phyloP scores from a whole-genome alignment of 2,888 invertebrate species.

The Oeneis ivallda region DNA sequence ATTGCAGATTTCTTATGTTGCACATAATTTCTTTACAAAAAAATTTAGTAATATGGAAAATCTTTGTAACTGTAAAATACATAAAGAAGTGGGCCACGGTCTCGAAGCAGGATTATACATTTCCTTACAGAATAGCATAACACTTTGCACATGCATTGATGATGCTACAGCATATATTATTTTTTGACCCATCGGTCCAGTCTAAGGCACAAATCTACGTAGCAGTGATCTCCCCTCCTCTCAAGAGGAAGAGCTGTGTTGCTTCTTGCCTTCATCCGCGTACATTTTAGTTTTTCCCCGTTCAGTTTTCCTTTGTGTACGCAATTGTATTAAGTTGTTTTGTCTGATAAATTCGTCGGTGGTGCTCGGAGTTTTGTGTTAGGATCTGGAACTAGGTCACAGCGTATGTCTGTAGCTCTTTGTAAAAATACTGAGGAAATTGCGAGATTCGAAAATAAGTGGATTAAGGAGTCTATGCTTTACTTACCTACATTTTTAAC shows the following conservation, averaged over 20 bases:
- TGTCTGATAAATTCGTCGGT: conserved; percentile 51
- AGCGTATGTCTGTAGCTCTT: conserved; percentile 22
- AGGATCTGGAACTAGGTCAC: conserved; percentile 30
- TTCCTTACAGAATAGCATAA: too few species aligned
- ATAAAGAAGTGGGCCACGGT: too few species aligned
- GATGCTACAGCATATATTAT: too few species aligned
- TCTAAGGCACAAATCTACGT: neutral
- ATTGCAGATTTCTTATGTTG: too few species aligned
- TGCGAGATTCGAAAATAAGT: conserved; percentile 5
- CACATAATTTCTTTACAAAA: too few species aligned
- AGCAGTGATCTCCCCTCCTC: neutral
- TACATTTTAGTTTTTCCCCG: conserved; percentile 63
- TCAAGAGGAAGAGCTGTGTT: neutral
- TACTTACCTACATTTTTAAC: too few species aligned
- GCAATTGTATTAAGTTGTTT: conserved; percentile 67
- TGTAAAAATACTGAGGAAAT: conserved; percentile 2
- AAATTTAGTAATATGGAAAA: too few species aligned
- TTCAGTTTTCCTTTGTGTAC: conserved; percentile 70
- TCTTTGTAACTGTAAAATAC: too few species aligned
- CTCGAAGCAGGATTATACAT: too few species aligned
- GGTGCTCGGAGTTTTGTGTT: conserved; percentile 32
- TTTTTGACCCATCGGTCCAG: neutral
- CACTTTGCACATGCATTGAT: neutral
- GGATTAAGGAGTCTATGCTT: neutral
- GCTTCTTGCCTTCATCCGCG: conserved; percentile 44